phyloP scores from a whole-genome alignment of 2,888 invertebrate species.

The Drosophila infuscata region DNA sequence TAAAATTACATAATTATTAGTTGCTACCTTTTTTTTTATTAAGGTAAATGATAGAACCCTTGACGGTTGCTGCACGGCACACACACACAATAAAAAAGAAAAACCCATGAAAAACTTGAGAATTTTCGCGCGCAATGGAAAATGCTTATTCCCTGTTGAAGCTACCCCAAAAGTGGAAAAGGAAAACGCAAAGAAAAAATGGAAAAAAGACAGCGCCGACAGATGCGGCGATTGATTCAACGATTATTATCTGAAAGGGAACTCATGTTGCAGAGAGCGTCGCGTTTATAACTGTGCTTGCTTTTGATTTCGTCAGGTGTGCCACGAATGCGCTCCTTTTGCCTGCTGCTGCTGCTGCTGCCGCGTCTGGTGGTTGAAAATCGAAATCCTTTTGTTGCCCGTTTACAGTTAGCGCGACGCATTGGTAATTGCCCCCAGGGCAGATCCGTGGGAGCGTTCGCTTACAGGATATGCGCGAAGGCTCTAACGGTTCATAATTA shows the following conservation, averaged over 20 bases:
- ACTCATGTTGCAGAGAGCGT: conserved; percentile 58
- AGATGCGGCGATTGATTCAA: conserved; percentile 69
- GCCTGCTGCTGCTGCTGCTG: conserved; percentile 28
- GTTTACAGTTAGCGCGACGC: conserved; percentile 71
- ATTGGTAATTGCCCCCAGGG: conserved; percentile 48
- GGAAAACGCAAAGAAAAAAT: conserved; percentile 47
- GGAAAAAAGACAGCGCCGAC: conserved; percentile 61
- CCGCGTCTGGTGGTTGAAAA: conserved; percentile 61
- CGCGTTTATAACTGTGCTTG: conserved; percentile 68
- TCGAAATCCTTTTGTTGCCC: conserved; percentile 77
- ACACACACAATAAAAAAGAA: conserved; percentile 39
- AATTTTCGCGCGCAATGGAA: conserved; percentile 75
- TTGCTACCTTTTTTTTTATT: conserved; percentile 30
- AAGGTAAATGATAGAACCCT: conserved; percentile 39
- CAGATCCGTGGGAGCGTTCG: conserved; percentile 53
- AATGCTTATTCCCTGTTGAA: conserved; percentile 45
- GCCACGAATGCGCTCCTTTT: conserved; percentile 30
- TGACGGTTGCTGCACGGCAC: conserved; percentile 11
- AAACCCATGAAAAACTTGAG: conserved; percentile 72
- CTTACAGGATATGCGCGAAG: conserved; percentile 61
- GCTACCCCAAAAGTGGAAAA: conserved; percentile 57
- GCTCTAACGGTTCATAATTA: conserved; percentile 73
- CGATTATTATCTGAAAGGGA: conserved; percentile 38
- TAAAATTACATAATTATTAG: conserved; percentile 77
- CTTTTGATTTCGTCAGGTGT: conserved; percentile 80